Evolutionary conservation across 2,888 invertebrate species (phyloP).

Genomic region (Podabrus alpinus): DNA sequence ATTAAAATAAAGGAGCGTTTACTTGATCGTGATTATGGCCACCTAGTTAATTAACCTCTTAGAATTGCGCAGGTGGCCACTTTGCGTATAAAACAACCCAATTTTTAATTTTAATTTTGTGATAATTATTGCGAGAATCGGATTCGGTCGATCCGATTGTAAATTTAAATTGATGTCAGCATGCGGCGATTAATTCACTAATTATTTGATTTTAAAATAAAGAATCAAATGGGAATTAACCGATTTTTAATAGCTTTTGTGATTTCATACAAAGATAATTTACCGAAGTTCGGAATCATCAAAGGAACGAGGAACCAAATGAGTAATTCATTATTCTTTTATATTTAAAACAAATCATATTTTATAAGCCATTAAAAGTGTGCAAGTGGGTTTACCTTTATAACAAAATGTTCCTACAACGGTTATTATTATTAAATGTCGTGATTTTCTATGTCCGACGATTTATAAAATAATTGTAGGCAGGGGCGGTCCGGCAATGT

Average conservation of each 20-base stretch:
- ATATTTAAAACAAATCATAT: slow-evolving; percentile 23
- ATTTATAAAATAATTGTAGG: background rate
- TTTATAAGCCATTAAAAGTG: slow-evolving; percentile 22
- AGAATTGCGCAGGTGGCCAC: slow-evolving; percentile 23
- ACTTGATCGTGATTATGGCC: slow-evolving; percentile 44
- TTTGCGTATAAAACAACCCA: background rate
- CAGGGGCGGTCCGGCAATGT: background rate
- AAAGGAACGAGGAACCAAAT: slow-evolving; percentile 13
- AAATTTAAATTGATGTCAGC: background rate
- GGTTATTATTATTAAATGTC: background rate
- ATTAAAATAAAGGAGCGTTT: slow-evolving; percentile 44
- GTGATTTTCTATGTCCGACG: background rate
- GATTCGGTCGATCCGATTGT: background rate
- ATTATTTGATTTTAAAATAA: background rate
- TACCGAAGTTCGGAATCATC: slow-evolving; percentile 15
- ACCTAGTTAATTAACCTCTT: slow-evolving; percentile 43
- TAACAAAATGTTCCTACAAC: background rate
- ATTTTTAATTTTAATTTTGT: background rate
- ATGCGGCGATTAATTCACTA: background rate
- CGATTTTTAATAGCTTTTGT: slow-evolving; percentile 9
- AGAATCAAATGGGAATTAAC: background rate
- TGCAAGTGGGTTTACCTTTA: background rate
- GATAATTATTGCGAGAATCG: background rate
- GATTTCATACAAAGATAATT: slow-evolving; percentile 14
- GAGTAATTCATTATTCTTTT: slow-evolving; percentile 19